phyloP scores from a whole-genome alignment of 2,797 vertebrate genomes.

The Parauchenoglanis punctatus region DNA sequence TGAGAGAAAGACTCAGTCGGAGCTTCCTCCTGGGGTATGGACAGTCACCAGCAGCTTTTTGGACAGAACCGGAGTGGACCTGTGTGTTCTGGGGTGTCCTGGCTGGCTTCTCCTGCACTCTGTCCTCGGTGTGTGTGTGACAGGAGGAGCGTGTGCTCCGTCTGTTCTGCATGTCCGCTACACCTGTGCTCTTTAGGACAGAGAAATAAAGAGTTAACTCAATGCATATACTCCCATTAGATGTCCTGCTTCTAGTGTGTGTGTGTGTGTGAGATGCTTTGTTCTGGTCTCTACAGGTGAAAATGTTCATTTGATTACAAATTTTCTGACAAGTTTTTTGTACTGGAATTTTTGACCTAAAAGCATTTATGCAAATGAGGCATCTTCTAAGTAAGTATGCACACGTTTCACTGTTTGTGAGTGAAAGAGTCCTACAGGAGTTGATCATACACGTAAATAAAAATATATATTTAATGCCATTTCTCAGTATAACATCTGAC shows the following conservation, averaged over 20 bases:
- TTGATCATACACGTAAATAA: too few relatives aligned
- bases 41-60: constrained; percentile 16
- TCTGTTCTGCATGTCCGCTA: background rate
- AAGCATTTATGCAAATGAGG: background rate
- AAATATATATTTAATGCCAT: too few relatives aligned
- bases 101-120: background rate
- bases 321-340: background rate
- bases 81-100: constrained; percentile 11
- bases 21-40: constrained; percentile 9
- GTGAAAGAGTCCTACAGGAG: too few relatives aligned
- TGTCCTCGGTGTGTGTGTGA: background rate
- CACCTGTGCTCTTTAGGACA: background rate
- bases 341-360: background rate
- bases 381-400: background rate
- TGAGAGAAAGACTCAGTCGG: constrained; percentile 9
- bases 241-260: too few relatives aligned
- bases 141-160: background rate
- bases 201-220: background rate
- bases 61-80: constrained; percentile 8
- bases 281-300: background rate
- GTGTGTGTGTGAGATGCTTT: background rate
- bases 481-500: too few relatives aligned
- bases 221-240: too few relatives aligned
- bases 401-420: too few relatives aligned
- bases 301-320: background rate